Conservation (phyloP, 2,113 vertebrate genomes). For the Paralichthys olivaceus region DNA sequence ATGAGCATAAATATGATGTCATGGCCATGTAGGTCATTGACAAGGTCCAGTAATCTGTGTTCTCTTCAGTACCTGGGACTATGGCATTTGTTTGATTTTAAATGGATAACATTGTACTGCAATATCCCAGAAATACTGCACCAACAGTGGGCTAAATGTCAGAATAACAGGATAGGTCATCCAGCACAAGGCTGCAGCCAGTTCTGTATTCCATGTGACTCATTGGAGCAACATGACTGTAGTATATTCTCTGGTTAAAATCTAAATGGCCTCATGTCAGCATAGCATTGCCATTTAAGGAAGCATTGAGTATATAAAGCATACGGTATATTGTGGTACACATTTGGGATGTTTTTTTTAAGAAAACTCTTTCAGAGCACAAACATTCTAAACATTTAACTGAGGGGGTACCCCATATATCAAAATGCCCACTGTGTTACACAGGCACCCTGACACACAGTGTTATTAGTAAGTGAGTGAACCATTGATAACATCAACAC, state of each 20-base stretch:
- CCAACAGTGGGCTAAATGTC: background rate
- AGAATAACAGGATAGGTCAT: background rate
- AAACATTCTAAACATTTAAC: no score
- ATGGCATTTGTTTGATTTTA: slow-evolving; percentile 23
- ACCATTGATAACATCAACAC: no score
- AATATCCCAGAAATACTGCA: background rate
- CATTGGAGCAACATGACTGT: background rate
- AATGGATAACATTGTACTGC: slow-evolving; percentile 2
- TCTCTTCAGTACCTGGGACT: background rate
- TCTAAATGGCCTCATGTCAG: background rate
- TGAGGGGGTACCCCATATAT: no score
- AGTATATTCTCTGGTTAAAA: background rate
- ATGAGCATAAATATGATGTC: slow-evolving; percentile 45
- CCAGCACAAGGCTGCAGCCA: background rate
- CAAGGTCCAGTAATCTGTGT: background rate
- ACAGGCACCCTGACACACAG: no score
- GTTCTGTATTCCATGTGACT: background rate
- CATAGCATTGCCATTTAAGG: no score
- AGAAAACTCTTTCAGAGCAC: no score
- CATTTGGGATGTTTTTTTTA: no score
- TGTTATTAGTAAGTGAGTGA: no score
- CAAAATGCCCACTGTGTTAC: no score
- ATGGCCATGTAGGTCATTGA: slow-evolving; percentile 35
- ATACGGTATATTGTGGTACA: no score
- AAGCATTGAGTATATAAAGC: no score